Percentiles rank a stretch among this genome's conserved stretches.
These are phyloP conservation scores for Drosophila chauvacae DNA, from an alignment of 1,140 invertebrate genomes.

Conservation along the genomic window DNA sequence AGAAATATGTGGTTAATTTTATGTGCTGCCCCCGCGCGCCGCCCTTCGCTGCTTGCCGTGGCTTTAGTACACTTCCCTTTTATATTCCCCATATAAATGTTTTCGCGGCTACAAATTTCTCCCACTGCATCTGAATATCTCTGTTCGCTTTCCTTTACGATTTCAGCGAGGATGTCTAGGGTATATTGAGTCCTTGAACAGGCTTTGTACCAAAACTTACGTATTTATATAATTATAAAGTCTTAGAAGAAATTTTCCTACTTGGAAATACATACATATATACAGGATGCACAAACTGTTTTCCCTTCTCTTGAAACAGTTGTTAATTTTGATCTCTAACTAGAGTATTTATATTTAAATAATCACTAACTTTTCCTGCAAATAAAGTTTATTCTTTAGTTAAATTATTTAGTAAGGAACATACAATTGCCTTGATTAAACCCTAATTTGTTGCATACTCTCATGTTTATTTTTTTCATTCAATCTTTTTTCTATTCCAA, in stretches of 20 bases:
- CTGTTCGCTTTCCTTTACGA: conserved; percentile 40
- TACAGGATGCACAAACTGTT: neutral
- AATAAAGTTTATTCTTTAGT: neutral
- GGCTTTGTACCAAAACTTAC: too few species aligned
- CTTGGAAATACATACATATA: neutral
- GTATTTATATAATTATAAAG: neutral
- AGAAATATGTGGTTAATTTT: conserved; percentile 84
- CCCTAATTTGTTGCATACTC: neutral
- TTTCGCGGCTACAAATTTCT: conserved; percentile 78
- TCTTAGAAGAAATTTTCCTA: neutral
- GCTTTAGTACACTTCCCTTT: conserved; percentile 63
- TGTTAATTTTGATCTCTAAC: neutral
- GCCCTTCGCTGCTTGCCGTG: conserved; percentile 6
- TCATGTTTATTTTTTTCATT: neutral
- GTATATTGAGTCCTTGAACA: conserved; percentile 3
- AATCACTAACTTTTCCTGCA: neutral
- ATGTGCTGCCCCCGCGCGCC: conserved; percentile 57
- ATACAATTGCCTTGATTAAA: neutral
- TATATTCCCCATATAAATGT: conserved; percentile 77
- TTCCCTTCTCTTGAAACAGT: too few species aligned
- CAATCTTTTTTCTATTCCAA: neutral
- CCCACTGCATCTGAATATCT: conserved; percentile 40
- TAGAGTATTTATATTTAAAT: neutral
- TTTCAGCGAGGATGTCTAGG: conserved; percentile 9
- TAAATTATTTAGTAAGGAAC: neutral